phyloP scores from a whole-genome alignment of 2,888 invertebrate genomes.

The Nemotelus nigrinus region DNA sequence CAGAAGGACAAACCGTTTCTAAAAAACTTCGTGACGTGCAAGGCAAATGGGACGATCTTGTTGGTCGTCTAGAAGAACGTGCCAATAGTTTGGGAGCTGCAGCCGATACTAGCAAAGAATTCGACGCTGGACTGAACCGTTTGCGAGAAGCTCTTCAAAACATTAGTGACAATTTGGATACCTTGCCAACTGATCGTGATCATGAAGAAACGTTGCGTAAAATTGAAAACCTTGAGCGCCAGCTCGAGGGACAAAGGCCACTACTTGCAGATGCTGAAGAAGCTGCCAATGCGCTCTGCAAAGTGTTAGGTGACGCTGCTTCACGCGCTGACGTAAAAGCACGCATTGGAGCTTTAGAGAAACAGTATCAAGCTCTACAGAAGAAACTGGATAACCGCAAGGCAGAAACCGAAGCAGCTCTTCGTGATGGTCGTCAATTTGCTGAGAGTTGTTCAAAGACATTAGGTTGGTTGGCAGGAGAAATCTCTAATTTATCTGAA shows the following conservation, averaged over 20 bases:
- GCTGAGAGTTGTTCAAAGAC: slow-evolving; percentile 89
- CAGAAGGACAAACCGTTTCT: slow-evolving; percentile 74
- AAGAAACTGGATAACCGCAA: slow-evolving; percentile 89
- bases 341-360: slow-evolving; percentile 85
- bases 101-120: slow-evolving; percentile 91
- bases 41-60: slow-evolving; percentile 83
- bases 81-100: slow-evolving; percentile 90
- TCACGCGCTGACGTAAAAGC: slow-evolving; percentile 90
- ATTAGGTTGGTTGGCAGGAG: slow-evolving; percentile 88
- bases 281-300: slow-evolving; percentile 88
- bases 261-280: slow-evolving; percentile 87
- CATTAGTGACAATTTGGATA: slow-evolving; percentile 88
- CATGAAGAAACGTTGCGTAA: slow-evolving; percentile 88
- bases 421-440: slow-evolving; percentile 89
- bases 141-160: slow-evolving; percentile 87
- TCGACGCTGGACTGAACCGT: slow-evolving; percentile 86
- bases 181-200: slow-evolving; percentile 81
- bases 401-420: slow-evolving; percentile 87
- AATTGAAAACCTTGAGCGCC: slow-evolving; percentile 86
- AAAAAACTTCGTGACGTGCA: slow-evolving; percentile 78
- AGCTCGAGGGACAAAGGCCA: slow-evolving; percentile 88
- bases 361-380: slow-evolving; percentile 88
- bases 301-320: slow-evolving; percentile 88
- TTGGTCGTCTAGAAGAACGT: slow-evolving; percentile 84
- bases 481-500: slow-evolving; percentile 79